phyloP scores from a whole-genome alignment of 2,888 invertebrate species.

The Heliconius ethilla region DNA sequence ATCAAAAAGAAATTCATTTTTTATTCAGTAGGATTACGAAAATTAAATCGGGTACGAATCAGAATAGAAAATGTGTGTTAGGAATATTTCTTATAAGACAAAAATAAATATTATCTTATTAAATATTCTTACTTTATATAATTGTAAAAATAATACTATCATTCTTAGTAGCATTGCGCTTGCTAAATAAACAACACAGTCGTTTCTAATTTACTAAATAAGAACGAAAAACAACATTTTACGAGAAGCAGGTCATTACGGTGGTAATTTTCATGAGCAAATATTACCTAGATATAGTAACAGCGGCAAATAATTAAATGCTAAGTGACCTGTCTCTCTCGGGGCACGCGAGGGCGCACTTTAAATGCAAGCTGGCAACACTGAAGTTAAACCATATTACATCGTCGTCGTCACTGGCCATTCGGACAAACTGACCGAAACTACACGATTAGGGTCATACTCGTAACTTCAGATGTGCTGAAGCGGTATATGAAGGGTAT shows the following conservation, averaged over 20 bases:
- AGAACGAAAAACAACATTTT: background rate
- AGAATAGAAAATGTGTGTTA: background rate
- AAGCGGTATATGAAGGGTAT: slow-evolving; percentile 17
- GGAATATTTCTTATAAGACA: background rate
- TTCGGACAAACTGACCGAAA: slow-evolving; percentile 59
- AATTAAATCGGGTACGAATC: background rate
- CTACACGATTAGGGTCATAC: slow-evolving; percentile 48
- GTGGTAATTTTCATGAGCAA: slow-evolving; percentile 20
- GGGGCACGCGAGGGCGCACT: slow-evolving; percentile 38
- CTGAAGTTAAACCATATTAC: slow-evolving; percentile 69
- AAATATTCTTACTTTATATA: background rate
- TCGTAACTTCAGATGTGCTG: slow-evolving; percentile 33
- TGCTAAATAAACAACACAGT: background rate
- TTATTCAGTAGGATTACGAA: background rate
- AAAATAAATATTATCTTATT: background rate
- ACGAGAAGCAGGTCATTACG: slow-evolving; percentile 12
- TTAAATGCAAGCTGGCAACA: slow-evolving; percentile 56
- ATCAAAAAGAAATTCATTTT: background rate
- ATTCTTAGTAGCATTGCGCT: background rate
- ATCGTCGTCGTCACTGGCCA: slow-evolving; percentile 58
- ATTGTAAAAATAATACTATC: background rate
- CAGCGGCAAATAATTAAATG: slow-evolving; percentile 31
- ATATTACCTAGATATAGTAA: slow-evolving; percentile 20
- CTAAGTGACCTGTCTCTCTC: slow-evolving; percentile 36
- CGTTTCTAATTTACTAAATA: background rate